Evolutionary conservation across 2,113 vertebrate species (phyloP).

Genomic region (Chionodraco myersi): DNA sequence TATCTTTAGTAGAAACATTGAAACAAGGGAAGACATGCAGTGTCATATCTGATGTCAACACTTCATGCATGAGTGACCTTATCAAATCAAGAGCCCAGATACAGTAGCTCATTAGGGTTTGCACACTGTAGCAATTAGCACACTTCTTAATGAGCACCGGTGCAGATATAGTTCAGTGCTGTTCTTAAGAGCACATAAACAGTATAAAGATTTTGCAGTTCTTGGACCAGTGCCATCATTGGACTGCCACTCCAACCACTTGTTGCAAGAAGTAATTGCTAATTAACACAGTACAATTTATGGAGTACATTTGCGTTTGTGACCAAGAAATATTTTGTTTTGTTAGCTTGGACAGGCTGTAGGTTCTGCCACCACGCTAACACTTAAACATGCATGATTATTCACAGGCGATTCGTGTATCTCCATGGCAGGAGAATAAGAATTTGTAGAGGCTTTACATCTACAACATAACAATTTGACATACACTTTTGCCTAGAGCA

Average conservation of each 20-base stretch:
- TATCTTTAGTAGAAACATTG: neutral
- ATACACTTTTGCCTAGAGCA: neutral
- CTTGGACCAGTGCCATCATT: neutral
- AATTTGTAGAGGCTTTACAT: neutral
- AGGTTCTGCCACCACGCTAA: neutral
- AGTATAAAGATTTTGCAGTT: neutral
- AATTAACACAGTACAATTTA: neutral
- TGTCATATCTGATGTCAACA: constrained; percentile 6
- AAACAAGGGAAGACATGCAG: constrained; percentile 4
- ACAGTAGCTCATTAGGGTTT: neutral
- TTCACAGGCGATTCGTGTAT: neutral
- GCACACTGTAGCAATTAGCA: constrained; percentile 9
- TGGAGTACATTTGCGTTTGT: neutral
- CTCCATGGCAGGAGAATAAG: neutral
- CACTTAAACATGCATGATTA: neutral
- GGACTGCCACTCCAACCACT: neutral
- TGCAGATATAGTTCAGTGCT: neutral
- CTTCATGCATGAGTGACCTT: neutral
- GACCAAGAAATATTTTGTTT: constrained; percentile 6
- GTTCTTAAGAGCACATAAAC: neutral
- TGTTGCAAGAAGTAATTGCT: neutral
- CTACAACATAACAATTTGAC: neutral
- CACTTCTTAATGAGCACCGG: neutral
- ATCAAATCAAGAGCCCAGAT: neutral
- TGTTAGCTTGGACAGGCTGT: neutral